Evolutionary conservation across 2,888 invertebrate genomes (phyloP).

Genomic region (Clivina fossor): DNA sequence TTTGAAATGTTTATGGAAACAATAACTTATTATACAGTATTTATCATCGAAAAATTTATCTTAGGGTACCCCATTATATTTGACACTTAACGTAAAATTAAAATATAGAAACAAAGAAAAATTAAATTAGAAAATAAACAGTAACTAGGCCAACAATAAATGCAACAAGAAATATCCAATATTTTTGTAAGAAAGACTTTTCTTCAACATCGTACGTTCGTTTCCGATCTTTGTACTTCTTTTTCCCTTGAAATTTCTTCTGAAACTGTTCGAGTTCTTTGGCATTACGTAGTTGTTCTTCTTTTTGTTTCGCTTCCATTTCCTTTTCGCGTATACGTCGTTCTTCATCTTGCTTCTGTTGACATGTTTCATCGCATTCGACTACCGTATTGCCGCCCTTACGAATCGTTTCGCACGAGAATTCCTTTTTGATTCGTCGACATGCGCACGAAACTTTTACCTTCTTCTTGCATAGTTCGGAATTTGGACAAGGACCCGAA

Average conservation of each 20-base stretch:
- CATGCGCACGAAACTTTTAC: slow-evolving; percentile 78
- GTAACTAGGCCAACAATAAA: slow-evolving; percentile 44
- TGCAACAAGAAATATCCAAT: slow-evolving; percentile 54
- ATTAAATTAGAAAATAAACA: slow-evolving; percentile 15
- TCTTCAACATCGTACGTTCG: slow-evolving; percentile 48
- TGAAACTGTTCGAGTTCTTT: slow-evolving; percentile 76
- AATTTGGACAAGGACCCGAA: slow-evolving; percentile 66
- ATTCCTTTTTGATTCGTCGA: slow-evolving; percentile 72
- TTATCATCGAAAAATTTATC: no score
- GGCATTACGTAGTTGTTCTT: slow-evolving; percentile 69
- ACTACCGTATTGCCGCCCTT: slow-evolving; percentile 56
- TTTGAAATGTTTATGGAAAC: no score
- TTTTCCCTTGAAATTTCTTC: slow-evolving; percentile 70
- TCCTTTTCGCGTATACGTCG: slow-evolving; percentile 58
- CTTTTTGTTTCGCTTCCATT: slow-evolving; percentile 59
- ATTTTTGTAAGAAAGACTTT: slow-evolving; percentile 51
- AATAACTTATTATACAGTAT: no score
- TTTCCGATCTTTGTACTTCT: slow-evolving; percentile 59
- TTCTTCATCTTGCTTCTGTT: slow-evolving; percentile 59
- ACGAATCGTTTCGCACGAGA: slow-evolving; percentile 65
- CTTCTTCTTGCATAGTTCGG: slow-evolving; percentile 74
- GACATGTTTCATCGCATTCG: slow-evolving; percentile 67
- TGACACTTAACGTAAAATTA: no score
- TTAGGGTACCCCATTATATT: no score
- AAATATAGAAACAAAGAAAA: slow-evolving; percentile 3